Conservation (phyloP, 2,888 invertebrate genomes). For the Deilephila elpenor region DNA sequence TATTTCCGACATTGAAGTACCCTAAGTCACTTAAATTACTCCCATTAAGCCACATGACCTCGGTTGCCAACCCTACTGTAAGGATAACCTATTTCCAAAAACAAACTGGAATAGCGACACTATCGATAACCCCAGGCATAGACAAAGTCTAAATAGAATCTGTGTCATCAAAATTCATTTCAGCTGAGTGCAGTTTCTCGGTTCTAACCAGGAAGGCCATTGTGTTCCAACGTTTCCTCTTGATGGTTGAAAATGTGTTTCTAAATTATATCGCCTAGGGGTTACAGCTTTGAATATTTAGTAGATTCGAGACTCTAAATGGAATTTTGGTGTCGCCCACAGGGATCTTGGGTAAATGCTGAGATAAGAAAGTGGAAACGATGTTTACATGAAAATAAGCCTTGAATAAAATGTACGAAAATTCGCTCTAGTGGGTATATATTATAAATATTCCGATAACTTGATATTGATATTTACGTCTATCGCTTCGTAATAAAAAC, state of each 20-base stretch:
- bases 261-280: neutral
- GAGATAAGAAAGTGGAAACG: constrained; percentile 1
- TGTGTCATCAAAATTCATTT: neutral
- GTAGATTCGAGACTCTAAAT: neutral
- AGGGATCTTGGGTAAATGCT: neutral
- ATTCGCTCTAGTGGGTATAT: neutral
- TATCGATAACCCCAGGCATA: too few relatives aligned
- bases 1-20: too few relatives aligned
- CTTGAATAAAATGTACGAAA: neutral
- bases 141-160: neutral
- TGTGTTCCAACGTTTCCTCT: neutral
- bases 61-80: too few relatives aligned
- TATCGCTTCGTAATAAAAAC: neutral
- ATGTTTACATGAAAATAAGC: neutral
- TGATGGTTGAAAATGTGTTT: neutral
- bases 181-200: neutral
- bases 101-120: too few relatives aligned
- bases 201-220: neutral
- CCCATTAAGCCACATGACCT: too few relatives aligned
- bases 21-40: too few relatives aligned
- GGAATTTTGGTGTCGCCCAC: constrained; percentile 3
- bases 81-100: too few relatives aligned
- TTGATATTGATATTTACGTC: neutral
- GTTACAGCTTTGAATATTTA: neutral
- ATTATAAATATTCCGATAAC: too few relatives aligned